A percentile compares a stretch with the other conserved stretches of the same genome.
phyloP scores from a whole-genome alignment of 1,140 invertebrate genomes.

The Drosophila leontia region DNA sequence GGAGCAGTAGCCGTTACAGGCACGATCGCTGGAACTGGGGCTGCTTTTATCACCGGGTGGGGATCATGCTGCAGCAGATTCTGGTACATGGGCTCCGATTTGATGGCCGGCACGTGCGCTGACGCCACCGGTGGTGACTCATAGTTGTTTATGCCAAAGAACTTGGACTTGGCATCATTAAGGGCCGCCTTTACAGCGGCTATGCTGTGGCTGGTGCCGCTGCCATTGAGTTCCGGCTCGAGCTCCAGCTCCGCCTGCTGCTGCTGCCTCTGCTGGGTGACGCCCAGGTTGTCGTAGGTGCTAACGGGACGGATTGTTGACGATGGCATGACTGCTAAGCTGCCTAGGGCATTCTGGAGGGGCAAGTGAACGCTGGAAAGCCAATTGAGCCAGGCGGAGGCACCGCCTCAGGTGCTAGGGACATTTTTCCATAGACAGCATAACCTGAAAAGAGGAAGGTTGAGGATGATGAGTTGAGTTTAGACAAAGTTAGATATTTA shows the following conservation, averaged over 20 bases:
- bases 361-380: not conserved
- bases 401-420: not conserved
- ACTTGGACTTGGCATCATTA: conserved; percentile 82
- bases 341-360: conserved; percentile 14
- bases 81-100: conserved; percentile 66
- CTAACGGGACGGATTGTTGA: conserved; percentile 73
- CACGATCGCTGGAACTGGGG: conserved; percentile 1
- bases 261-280: conserved; percentile 27
- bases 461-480: not conserved
- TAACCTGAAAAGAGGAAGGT: not conserved
- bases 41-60: not conserved
- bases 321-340: conserved; percentile 52
- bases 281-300: conserved; percentile 79
- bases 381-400: not conserved
- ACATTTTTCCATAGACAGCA: conserved; percentile 17
- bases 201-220: conserved; percentile 71
- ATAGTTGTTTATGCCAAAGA: conserved; percentile 80
- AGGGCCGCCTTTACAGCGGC: conserved; percentile 79
- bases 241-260: conserved; percentile 23
- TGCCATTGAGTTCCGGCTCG: conserved; percentile 54
- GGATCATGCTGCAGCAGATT: conserved; percentile 57
- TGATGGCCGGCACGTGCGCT: conserved; percentile 8
- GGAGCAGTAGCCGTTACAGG: not conserved
- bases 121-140: conserved; percentile 12
- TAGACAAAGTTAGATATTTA: not conserved